Base-by-base conservation (phyloP, 1,140 invertebrate genomes). In the Rhyacophila brunnea region DNA sequence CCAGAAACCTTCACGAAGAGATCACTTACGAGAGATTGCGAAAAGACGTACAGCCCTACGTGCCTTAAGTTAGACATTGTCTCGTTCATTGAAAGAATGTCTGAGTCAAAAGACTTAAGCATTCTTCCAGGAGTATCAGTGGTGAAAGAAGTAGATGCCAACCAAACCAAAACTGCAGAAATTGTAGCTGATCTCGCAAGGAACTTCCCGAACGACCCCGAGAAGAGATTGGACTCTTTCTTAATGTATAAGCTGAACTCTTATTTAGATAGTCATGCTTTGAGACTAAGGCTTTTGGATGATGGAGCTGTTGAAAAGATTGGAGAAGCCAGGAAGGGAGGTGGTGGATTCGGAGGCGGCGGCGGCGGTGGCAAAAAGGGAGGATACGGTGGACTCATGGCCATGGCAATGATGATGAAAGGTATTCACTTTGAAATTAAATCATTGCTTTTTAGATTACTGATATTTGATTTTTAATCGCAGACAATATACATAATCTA, bases 61-160 rank as follows among this genome's bases (percentile, higher is more conserved):
- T 92, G 90, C 67, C 72, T 91, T 10, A 91, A 91, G 70, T 75
- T 92, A 44, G 89, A 91, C 71, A 83, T 91, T n/a, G 85, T 90
- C 9, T 85, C 86, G 1, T 82, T 90, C 66, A 78, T 92, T 20
- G 89, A 91, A 65, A 85, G 84, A 61, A 68, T 91, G 2, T 86
- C 84, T 19, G 80, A 84, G 44, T 82, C 83, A 43, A 79, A 85
- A 28, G 79, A 85, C 64, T 73, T 85, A 17, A 81, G 81, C 51
- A 77, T 91, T 0, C 64, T 90, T 6, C 88, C 89, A 0, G 88
- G 88, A 43, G 78, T 91, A 0, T 86, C 82, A 46, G 81, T 91
- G 15, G 81, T 90, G 11, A 86, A 85, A 55, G 87, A 90, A 71
- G 72, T 74, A 1, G 77, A 75, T 56, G 71, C 76, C 4, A 79